Base-by-base conservation (phyloP, 64 coral and sea anemone genomes). In the Dendrophyllia cribrosa region DNA sequence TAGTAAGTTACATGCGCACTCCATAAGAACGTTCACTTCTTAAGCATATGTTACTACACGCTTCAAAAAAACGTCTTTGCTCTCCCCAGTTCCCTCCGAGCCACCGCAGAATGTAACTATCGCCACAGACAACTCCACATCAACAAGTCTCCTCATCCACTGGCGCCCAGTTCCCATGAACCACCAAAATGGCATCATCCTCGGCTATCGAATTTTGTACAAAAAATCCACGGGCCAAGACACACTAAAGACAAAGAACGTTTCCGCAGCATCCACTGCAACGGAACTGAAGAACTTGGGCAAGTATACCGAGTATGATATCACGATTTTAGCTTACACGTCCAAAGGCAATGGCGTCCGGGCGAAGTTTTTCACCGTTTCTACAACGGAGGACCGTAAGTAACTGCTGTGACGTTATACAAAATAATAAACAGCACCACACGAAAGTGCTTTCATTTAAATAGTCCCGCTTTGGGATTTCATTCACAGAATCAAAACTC, bases 321-420 rank as follows among this genome's bases (percentile, higher is more conserved):
- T 98, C 68, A 55, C 74, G 5, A 85, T 98, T 53, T 25, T 86
- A 12, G 96, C 93, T 22, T 98, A 86, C 20, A 95, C 93, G 16
- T 89, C 87, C 2, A 98, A 98, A 71, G 96, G 96, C 7, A 72
- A 93, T 17, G 96, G 96, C 0, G 49, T 62, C 9, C 59, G 72
- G 17, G 91, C 92, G 44, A 65, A 82, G 6, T 53, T 88, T 14
- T 24, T 75, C 22, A 87, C 24, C 6, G 87, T 89, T 52, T 47
- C 58, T n/a, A 98, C 96, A 5, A 59, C 65, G n/a, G 93, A 98
- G 67, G 88, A 98, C 47, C 82, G 96, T 98, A 55, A 98, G 96
- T 93, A 46, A 15, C 58, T 10, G 2, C 34, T 34, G 34, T 34
- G 34, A 34, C 34, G 34, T 34, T 34, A 34, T 34, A 34, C 34